A percentile compares a stretch with the other conserved stretches of the same genome.
Conservation (phyloP, 2,113 vertebrate genomes). For the Puntigrus tetrazona region DNA sequence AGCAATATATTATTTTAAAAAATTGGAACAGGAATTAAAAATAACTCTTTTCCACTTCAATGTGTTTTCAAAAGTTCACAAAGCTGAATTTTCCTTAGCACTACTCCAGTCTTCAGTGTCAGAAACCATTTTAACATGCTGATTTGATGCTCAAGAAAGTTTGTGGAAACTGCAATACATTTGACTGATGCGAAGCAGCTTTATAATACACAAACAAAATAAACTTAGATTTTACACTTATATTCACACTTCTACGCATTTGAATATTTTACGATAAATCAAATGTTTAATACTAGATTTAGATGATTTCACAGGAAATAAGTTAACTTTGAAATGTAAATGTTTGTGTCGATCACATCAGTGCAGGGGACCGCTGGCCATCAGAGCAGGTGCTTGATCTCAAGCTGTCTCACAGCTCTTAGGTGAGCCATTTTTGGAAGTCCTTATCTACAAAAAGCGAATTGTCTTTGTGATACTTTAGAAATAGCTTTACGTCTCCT, state of each 20-base stretch:
- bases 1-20: background rate
- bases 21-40: no score
- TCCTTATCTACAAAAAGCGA: slow-evolving; percentile 28
- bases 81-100: background rate
- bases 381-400: background rate
- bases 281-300: background rate
- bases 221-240: no score
- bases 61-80: background rate
- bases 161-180: no score
- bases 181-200: no score
- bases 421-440: slow-evolving; percentile 23
- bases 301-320: background rate
- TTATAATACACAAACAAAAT: no score
- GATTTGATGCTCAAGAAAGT: background rate
- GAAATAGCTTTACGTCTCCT: slow-evolving; percentile 45
- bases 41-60: background rate
- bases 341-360: background rate
- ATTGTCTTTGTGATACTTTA: slow-evolving; percentile 20
- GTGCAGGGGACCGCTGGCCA: background rate
- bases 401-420: background rate
- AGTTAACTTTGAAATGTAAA: background rate
- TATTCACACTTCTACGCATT: no score
- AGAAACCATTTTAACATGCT: background rate
- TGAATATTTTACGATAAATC: background rate
- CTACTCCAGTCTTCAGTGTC: background rate